Evolutionary conservation across 2,797 vertebrate species (phyloP).

Genomic region (Gobionotothen gibberifrons): DNA sequence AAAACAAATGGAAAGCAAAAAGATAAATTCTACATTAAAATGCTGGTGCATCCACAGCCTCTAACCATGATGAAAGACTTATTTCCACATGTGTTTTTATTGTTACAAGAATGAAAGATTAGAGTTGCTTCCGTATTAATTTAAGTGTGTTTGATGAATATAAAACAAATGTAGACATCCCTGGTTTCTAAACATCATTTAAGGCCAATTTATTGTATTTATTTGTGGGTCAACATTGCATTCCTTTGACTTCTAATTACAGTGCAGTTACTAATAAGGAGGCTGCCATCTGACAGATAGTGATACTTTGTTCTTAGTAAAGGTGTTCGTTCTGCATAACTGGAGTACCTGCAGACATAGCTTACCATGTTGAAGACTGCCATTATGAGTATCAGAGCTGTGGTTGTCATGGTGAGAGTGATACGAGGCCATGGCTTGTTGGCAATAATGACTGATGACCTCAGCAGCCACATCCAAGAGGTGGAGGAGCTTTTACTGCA

Average conservation of each 20-base stretch:
- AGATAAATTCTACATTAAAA: constrained; percentile 21
- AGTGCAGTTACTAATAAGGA: background rate
- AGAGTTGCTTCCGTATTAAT: background rate
- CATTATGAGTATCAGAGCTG: constrained; percentile 91
- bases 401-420: constrained; percentile 91
- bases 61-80: background rate
- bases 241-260: constrained; percentile 14
- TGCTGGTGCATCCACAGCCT: background rate
- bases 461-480: constrained; percentile 90
- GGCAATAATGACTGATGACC: constrained; percentile 92
- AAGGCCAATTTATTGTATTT: background rate
- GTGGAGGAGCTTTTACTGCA: constrained; percentile 91
- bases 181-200: background rate
- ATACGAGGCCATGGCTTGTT: constrained; percentile 93
- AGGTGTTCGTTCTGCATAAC: constrained; percentile 1
- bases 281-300: background rate
- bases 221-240: background rate
- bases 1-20: constrained; percentile 19
- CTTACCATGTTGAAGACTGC: constrained; percentile 96
- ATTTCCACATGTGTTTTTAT: background rate
- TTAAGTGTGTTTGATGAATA: background rate
- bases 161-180: background rate
- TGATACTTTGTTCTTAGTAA: constrained; percentile 14
- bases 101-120: background rate
- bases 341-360: constrained; percentile 32